Conservation (phyloP, 2,888 invertebrate species). For the Theretra japonica region DNA sequence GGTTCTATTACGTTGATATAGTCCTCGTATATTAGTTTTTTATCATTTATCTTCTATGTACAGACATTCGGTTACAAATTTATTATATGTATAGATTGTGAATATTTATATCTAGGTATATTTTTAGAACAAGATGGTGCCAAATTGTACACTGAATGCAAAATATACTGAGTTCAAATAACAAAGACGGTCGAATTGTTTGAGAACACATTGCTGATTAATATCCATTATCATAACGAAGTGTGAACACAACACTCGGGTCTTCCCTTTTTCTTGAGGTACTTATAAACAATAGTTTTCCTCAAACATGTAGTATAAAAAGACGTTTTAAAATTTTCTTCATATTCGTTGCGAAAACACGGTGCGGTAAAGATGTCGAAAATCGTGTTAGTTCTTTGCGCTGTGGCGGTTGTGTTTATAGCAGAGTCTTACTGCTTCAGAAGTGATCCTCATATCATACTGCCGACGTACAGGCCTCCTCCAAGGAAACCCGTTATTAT, state of each 20-base stretch:
- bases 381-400: constrained; percentile 29
- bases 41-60: too few species aligned
- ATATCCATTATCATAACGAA: not conserved
- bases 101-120: too few species aligned
- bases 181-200: too few species aligned
- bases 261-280: constrained; percentile 6
- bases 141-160: too few species aligned
- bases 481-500: constrained; percentile 25
- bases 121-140: too few species aligned
- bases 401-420: constrained; percentile 31
- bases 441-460: constrained; percentile 30
- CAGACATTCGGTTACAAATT: too few species aligned
- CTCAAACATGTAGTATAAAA: not conserved
- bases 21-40: too few species aligned
- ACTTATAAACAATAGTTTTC: not conserved
- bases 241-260: not conserved
- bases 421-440: constrained; percentile 26
- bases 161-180: too few species aligned
- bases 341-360: not conserved
- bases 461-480: constrained; percentile 36
- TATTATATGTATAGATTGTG: too few species aligned
- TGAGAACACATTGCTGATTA: not conserved
- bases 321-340: not conserved
- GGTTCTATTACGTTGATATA: too few species aligned
- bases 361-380: constrained; percentile 29